Conservation (phyloP, 2,888 invertebrate genomes). For the Gortyna flavago region DNA sequence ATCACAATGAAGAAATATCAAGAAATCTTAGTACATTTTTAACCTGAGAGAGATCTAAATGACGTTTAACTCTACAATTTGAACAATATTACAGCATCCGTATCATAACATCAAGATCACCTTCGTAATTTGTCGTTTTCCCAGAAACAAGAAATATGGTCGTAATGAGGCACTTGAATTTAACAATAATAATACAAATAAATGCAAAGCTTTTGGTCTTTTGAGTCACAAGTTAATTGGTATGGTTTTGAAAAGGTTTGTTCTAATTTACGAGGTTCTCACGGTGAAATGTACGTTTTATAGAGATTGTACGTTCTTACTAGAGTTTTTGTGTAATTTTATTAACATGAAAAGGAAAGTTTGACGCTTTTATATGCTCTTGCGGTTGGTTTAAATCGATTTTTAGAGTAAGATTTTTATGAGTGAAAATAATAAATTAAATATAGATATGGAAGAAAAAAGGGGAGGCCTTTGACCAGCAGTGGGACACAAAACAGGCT, state of each 20-base stretch:
- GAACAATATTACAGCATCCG: conserved; percentile 69
- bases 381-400: conserved; percentile 49
- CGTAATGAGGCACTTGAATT: conserved; percentile 73
- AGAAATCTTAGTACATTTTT: conserved; percentile 6
- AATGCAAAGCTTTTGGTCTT: conserved; percentile 46
- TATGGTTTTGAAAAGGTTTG: conserved; percentile 62
- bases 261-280: conserved; percentile 60
- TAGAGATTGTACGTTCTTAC: conserved; percentile 5
- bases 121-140: conserved; percentile 85
- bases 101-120: conserved; percentile 79
- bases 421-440: neutral
- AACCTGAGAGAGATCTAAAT: conserved; percentile 70
- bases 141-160: conserved; percentile 75
- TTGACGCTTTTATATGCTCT: conserved; percentile 10
- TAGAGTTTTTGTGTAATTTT: conserved; percentile 18
- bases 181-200: conserved; percentile 65
- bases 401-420: conserved; percentile 21
- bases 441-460: too few relatives aligned
- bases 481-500: too few relatives aligned
- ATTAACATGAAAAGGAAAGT: conserved; percentile 32
- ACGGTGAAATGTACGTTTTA: conserved; percentile 42
- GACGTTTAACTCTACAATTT: conserved; percentile 74
- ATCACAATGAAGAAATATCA: conserved; percentile 4
- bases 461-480: too few relatives aligned
- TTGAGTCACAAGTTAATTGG: conserved; percentile 74